These are phyloP conservation scores for Delphinus delphis DNA, from an alignment of 2,113 vertebrate genomes.

Conservation along the genomic window DNA sequence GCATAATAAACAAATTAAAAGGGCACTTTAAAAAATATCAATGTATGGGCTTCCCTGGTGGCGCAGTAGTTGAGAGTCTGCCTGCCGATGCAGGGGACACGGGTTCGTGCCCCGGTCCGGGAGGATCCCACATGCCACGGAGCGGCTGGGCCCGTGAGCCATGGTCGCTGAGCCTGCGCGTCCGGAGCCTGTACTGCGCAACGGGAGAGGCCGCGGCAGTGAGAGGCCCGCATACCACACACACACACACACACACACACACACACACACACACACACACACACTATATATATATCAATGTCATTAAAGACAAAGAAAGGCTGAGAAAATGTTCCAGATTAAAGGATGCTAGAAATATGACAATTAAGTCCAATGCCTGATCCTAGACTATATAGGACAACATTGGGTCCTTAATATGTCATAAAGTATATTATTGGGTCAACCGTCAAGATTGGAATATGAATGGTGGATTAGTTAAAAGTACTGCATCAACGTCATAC, in stretches of 20 bases:
- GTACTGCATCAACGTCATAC: neutral
- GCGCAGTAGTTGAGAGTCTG: no score
- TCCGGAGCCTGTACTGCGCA: no score
- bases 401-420: neutral
- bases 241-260: no score
- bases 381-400: neutral
- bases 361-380: constrained; percentile 17
- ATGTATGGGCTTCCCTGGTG: neutral
- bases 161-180: no score
- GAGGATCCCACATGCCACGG: no score
- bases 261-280: no score
- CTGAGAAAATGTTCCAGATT: neutral
- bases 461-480: constrained; percentile 27
- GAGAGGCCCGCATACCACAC: no score
- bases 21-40: neutral
- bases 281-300: neutral
- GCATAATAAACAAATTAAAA: neutral
- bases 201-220: no score
- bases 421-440: neutral
- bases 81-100: no score
- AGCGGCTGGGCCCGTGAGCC: no score
- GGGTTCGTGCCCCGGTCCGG: no score
- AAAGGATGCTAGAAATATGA: neutral
- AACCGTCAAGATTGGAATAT: constrained; percentile 28
- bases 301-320: neutral